These are phyloP conservation scores for Engystomops pustulosus DNA, from an alignment of 2,113 vertebrate species.

Conservation along the genomic window DNA sequence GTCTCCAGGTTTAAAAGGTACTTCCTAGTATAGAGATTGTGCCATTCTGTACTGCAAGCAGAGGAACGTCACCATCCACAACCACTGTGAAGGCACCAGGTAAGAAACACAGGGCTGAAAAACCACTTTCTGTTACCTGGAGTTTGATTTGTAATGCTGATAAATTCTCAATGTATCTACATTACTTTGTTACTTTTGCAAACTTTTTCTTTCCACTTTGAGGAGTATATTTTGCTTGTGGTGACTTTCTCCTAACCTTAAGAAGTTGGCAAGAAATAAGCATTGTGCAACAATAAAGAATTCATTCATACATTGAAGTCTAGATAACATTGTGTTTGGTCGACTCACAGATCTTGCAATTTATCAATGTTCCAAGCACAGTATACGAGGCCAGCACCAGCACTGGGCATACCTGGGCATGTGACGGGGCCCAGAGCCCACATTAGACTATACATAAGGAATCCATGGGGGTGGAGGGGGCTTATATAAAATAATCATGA, in stretches of 20 bases:
- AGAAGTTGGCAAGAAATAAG: not conserved
- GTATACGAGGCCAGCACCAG: no score
- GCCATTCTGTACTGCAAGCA: slow-evolving; percentile 3
- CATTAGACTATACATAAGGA: no score
- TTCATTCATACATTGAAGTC: not conserved
- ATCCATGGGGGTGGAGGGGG: no score
- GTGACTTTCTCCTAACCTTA: not conserved
- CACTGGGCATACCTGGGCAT: no score
- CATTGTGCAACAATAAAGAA: not conserved
- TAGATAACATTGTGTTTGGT: not conserved
- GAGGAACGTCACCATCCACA: not conserved
- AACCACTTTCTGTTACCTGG: not conserved
- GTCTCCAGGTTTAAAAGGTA: not conserved
- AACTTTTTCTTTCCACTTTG: not conserved
- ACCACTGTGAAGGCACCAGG: slow-evolving; percentile 7
- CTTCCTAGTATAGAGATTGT: not conserved
- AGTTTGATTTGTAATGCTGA: not conserved
- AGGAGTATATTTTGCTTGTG: not conserved
- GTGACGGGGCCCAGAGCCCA: no score
- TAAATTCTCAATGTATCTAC: not conserved
- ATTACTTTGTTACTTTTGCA: no score
- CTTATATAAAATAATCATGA: no score
- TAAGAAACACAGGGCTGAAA: not conserved
- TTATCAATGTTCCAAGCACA: no score
- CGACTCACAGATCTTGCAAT: not conserved